phyloP scores from a whole-genome alignment of 2,113 vertebrate genomes.

The Coryphaenoides rupestris region DNA sequence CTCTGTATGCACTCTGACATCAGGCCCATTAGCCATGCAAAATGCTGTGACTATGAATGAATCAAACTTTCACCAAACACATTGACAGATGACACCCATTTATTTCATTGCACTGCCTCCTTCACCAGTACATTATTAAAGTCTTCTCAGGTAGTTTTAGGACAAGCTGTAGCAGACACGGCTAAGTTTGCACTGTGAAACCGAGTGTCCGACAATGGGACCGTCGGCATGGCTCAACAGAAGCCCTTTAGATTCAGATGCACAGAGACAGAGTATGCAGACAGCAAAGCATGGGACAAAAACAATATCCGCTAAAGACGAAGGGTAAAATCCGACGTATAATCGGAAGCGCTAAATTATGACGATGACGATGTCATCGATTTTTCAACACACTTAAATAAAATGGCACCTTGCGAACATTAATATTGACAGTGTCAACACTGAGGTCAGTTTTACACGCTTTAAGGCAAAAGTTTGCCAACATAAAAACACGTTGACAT shows the following conservation, averaged over 20 bases:
- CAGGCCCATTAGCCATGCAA: too few relatives aligned
- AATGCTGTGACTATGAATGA: too few relatives aligned
- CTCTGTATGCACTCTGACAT: too few relatives aligned
- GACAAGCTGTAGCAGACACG: slow-evolving; percentile 11
- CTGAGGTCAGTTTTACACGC: background rate
- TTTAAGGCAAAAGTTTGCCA: slow-evolving; percentile 46
- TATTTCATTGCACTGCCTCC: slow-evolving; percentile 54
- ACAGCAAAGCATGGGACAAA: slow-evolving; percentile 14
- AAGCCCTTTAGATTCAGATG: slow-evolving; percentile 36
- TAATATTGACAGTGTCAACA: background rate
- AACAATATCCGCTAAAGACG: slow-evolving; percentile 15
- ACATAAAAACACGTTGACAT: slow-evolving; percentile 12
- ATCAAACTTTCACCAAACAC: background rate
- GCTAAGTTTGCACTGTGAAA: too few relatives aligned
- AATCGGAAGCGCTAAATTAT: slow-evolving; percentile 2
- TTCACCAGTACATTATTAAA: slow-evolving; percentile 29
- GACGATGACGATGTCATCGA: background rate
- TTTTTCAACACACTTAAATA: slow-evolving; percentile 19
- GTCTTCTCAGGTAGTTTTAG: slow-evolving; percentile 27
- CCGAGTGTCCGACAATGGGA: too few relatives aligned
- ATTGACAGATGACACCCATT: slow-evolving; percentile 31
- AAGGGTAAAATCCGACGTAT: slow-evolving; percentile 9
- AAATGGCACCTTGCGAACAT: background rate
- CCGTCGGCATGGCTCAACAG: too few relatives aligned
- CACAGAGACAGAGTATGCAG: slow-evolving; percentile 37